Conservation (phyloP, 2,888 invertebrate genomes). For the Sepiola atlantica region DNA sequence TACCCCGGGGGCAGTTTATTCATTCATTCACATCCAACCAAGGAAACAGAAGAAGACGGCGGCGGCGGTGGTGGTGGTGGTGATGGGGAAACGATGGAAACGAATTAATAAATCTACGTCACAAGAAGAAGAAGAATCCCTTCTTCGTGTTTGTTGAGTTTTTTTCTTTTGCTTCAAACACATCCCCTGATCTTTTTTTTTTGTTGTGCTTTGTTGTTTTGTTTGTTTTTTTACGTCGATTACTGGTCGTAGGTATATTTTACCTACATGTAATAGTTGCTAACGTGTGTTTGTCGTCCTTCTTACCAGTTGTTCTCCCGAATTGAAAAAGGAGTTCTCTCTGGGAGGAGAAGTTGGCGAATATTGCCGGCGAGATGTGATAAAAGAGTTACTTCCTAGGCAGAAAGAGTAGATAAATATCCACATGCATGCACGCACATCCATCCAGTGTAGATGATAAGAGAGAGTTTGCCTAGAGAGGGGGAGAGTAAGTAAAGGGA, state of each 20-base stretch:
- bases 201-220: background rate
- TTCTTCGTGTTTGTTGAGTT: background rate
- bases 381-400: conserved; percentile 9
- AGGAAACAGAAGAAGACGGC: conserved; percentile 48
- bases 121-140: background rate
- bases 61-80: conserved; percentile 46
- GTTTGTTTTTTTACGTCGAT: background rate
- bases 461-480: background rate
- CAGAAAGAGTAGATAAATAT: background rate
- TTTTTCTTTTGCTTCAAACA: conserved; percentile 14
- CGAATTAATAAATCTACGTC: background rate
- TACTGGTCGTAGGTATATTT: background rate
- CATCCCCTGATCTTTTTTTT: background rate
- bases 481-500: background rate
- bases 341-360: background rate
- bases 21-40: conserved; percentile 44
- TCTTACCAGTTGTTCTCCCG: background rate
- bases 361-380: background rate
- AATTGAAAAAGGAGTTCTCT: background rate
- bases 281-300: background rate
- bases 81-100: background rate
- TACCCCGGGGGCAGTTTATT: conserved; percentile 42
- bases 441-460: background rate
- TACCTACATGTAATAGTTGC: background rate
- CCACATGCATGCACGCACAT: conserved; percentile 3